Evolutionary conservation across 30 jellyfish, hydroid and myxozoan species (phyloP).

Genomic region (Chrysaora quinquecirrha): DNA sequence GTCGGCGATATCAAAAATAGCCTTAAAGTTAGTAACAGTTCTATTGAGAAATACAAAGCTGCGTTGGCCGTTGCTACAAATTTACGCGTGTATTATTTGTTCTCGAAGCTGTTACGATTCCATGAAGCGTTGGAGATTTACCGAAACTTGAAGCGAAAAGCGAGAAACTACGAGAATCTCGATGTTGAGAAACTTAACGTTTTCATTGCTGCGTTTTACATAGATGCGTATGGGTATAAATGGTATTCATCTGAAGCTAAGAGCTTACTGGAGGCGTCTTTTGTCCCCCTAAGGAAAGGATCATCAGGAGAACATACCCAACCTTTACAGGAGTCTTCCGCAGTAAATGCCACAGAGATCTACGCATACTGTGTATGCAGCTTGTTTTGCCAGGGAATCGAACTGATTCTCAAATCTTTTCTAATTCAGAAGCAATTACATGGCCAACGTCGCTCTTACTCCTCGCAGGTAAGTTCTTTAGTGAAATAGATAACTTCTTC

Average conservation of each 20-base stretch:
- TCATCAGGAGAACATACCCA: no score
- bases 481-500: no score
- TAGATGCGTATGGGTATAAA: constrained; percentile 27
- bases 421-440: no score
- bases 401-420: no score
- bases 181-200: constrained; percentile 33
- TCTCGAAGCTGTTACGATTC: constrained; percentile 20
- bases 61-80: constrained; percentile 17
- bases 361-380: no score
- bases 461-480: no score
- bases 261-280: constrained; percentile 48
- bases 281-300: not conserved
- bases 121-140: constrained; percentile 29
- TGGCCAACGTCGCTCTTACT: no score
- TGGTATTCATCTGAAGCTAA: constrained; percentile 44
- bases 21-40: constrained; percentile 15
- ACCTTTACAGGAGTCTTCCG: no score
- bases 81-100: constrained; percentile 26
- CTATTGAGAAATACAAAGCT: constrained; percentile 15
- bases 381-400: no score
- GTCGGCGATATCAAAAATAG: constrained; percentile 41
- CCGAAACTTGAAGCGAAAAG: constrained; percentile 52
- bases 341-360: no score
- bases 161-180: not conserved
- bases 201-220: constrained; percentile 36